Evolutionary conservation across 2,888 invertebrate genomes (phyloP), one percentile per base, ranked within the genome.

Genomic region (Petrophora chlorosata): DNA sequence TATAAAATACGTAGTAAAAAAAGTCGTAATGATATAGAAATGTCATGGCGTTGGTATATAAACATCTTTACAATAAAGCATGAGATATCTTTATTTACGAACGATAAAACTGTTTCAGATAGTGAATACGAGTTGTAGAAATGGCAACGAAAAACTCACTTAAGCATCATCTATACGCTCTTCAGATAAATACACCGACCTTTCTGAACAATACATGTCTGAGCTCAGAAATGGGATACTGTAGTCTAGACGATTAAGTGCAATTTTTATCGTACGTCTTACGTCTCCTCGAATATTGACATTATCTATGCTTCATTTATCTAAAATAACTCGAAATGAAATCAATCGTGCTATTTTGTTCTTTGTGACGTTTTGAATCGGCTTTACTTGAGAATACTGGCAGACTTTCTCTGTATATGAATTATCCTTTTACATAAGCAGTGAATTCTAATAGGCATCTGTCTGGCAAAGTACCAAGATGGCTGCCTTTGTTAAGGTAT

Each of bases 391-490:
- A 22, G 7, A 5, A 2, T 22, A n/a, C n/a, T 2, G 22, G 25
- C 10, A 19, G 19, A 47, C 40, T 40, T 47, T 47, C 40, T 34
- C 40, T 35, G 28, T 40, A 34, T 28, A 16, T 22, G 28, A 14
- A 29, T 17, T 16, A 25, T 10, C 7, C 5, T 10, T 36, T 39
- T 42, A 29, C 23, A 29, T 40, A 28, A 46, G 39, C 26, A 22
- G 12, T 17, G 13, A 9, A 34, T 40, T 5, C n/a, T 14, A n/a
- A n/a, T n/a, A n/a, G n/a, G n/a, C 16, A n/a, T 22, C 12, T 34
- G 13, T 9, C 16, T 30, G n/a, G n/a, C 8, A 4, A 17, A 4
- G 17, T 17, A 17, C 3, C 3, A 4, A 17, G 17, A 4, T 5
- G 3, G 17, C 17, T 17, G 17, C 17, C 5, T 5, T 17, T 22